Base-by-base conservation (phyloP, 1,140 invertebrate genomes). In the Chelonus insularis region DNA sequence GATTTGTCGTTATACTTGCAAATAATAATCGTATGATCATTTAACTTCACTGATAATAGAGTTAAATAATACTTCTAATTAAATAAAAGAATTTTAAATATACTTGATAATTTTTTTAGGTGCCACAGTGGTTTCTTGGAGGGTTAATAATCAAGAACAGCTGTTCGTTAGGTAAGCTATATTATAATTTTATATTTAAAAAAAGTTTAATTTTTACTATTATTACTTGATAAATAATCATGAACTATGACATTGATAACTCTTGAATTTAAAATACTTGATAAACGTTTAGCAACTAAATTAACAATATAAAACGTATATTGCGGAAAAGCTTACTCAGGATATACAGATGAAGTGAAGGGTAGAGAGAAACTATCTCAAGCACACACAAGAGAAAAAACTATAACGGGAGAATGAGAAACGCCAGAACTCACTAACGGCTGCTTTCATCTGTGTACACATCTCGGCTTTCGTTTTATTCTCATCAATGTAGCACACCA, bases 81-180 rank as follows among this genome's bases (percentile, higher is more conserved):
- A n/a, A n/a, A n/a, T n/a, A n/a, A n/a, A n/a, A n/a, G n/a, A n/a
- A n/a, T n/a, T n/a, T n/a, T n/a, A n/a, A n/a, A n/a, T n/a, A n/a
- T n/a, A n/a, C n/a, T n/a, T n/a, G n/a, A n/a, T n/a, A n/a, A n/a
- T 68, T 57, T 71, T 86, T 86, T 48, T 78, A 96, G 94, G 94
- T 79, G 93, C 94, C 57, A 96, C 94, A 57, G 90, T 96, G 54
- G 93, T 96, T 66, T 96, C 94, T 72, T 97, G 94, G 94, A 84
- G 93, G 71, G 94, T 95, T 25, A 95, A 95, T 78, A 96, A 95
- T 83, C 92, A 95, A 81, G 93, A 96, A 82, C 92, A 95, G 74
- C 85, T 96, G 75, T 96, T 96, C 85, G 91, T 96, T 64, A 95
- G 93, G 92, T 95, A 83, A 87, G 85, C 80, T 41, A 43, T 52